Percentiles rank a stretch among this genome's conserved stretches.
phyloP scores from a whole-genome alignment of 2,888 invertebrate genomes.

The Eristalinus aeneus region DNA sequence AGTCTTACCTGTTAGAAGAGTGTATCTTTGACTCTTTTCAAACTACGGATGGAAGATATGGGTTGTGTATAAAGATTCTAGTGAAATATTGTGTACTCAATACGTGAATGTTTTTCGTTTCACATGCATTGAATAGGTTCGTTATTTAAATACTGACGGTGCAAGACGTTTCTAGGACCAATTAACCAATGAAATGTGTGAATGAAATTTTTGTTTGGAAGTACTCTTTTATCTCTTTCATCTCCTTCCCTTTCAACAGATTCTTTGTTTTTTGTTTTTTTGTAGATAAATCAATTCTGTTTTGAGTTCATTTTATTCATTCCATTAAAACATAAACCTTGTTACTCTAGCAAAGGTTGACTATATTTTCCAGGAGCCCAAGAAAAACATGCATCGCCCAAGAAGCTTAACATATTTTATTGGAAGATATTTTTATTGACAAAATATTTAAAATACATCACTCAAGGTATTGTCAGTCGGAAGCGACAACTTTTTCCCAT shows the following conservation, averaged over 20 bases:
- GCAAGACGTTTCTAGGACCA: background rate
- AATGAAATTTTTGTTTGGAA: background rate
- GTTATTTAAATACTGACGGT: background rate
- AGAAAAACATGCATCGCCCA: too few relatives aligned
- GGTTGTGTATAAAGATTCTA: conserved; percentile 39
- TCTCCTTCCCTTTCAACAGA: background rate
- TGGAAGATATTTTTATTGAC: too few relatives aligned
- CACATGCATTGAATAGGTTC: background rate
- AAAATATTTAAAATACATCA: too few relatives aligned
- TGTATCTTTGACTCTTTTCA: conserved; percentile 26
- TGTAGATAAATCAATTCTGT: too few relatives aligned
- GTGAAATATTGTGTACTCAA: conserved; percentile 10
- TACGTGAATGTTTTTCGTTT: background rate
- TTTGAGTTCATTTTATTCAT: too few relatives aligned
- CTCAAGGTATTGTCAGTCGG: too few relatives aligned
- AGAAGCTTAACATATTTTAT: too few relatives aligned
- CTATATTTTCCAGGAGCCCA: too few relatives aligned
- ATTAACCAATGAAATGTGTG: background rate
- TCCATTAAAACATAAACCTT: too few relatives aligned
- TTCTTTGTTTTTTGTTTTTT: background rate
- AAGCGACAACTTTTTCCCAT: too few relatives aligned
- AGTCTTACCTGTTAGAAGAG: conserved; percentile 7
- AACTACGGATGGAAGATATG: conserved; percentile 23
- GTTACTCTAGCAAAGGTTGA: too few relatives aligned
- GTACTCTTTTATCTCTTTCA: background rate